Base-by-base conservation (phyloP, 2,888 invertebrate genomes). In the Aporophyla nigra region DNA sequence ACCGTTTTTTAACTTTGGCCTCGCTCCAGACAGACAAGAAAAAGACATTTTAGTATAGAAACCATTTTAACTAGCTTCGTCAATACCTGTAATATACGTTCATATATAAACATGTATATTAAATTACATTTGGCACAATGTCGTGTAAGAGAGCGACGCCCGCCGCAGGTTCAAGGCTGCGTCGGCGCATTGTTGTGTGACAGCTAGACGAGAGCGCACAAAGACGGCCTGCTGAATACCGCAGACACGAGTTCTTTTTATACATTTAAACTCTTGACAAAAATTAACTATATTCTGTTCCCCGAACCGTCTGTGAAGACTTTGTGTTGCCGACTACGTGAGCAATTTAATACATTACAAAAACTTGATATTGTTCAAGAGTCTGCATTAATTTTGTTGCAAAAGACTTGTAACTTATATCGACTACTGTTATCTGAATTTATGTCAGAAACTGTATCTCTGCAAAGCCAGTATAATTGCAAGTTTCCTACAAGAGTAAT, bases 121-220 rank as follows among this genome's bases (percentile, higher is more conserved):
- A 85, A 73, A 88, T 89, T 89, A 90, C 89, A 89, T 93, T 92
- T 93, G 92, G 93, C 93, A 92, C 90, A 87, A 87, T 84, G 87
- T 83, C 84, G 82, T 73, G 82, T 77, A 86, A 71, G 89, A 88
- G 92, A 88, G 88, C 92, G 90, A 87, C 87, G 92, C 68, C 90
- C 89, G 86, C 72, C 84, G 83, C 88, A 88, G 89, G 93, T 93
- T 93, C 93, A 93, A 93, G 93, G 93, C 86, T 91, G 89, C 83
- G 87, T 58, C 63, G 75, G 87, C 90, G 91, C 91, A 90, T 90
- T 92, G 91, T 92, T 89, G 81, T 89, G 90, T 88, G 90, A 90
- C 91, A 89, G 84, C 89, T 86, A 85, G 83, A 86, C 87, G 84
- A 86, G 87, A 86, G 63, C 78, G 71, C 78, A 86, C 83, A 88